phyloP scores from a whole-genome alignment of 2,113 vertebrate species.

The Amphilophus citrinellus region DNA sequence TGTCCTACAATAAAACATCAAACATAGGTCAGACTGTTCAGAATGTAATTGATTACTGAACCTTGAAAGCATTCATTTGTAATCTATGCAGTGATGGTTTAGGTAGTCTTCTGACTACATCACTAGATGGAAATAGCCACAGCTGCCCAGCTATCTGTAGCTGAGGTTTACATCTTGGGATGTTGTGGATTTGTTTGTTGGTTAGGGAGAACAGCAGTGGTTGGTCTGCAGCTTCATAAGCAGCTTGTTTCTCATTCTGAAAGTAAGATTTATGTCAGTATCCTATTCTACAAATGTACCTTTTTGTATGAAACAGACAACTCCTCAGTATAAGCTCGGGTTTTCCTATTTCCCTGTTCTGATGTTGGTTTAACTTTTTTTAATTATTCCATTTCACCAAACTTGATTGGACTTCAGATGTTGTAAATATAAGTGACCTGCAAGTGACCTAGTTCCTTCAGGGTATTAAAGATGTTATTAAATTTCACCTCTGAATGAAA shows the following conservation, averaged over 20 bases:
- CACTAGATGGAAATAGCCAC: not conserved
- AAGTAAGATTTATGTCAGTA: not conserved
- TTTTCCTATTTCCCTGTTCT: not conserved
- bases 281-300: rapidly evolving
- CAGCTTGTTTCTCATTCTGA: not conserved
- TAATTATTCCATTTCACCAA: not conserved
- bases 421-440: slow-evolving; percentile 11
- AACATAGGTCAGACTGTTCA: not conserved
- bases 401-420: slow-evolving; percentile 19
- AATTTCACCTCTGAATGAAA: not conserved
- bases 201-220: not conserved
- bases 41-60: not conserved
- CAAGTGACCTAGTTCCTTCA: slow-evolving; percentile 19
- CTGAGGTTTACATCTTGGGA: not conserved
- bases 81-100: not conserved
- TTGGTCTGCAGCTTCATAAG: not conserved
- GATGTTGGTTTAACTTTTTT: not conserved
- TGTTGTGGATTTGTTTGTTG: not conserved
- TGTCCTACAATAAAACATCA: not conserved
- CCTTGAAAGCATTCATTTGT: not conserved
- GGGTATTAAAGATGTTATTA: slow-evolving; percentile 27
- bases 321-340: no score
- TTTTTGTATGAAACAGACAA: not conserved
- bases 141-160: not conserved
- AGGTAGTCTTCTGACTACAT: not conserved